Conservation (phyloP, 92 coral and sea anemone genomes). For the Phenganax subtilis region DNA sequence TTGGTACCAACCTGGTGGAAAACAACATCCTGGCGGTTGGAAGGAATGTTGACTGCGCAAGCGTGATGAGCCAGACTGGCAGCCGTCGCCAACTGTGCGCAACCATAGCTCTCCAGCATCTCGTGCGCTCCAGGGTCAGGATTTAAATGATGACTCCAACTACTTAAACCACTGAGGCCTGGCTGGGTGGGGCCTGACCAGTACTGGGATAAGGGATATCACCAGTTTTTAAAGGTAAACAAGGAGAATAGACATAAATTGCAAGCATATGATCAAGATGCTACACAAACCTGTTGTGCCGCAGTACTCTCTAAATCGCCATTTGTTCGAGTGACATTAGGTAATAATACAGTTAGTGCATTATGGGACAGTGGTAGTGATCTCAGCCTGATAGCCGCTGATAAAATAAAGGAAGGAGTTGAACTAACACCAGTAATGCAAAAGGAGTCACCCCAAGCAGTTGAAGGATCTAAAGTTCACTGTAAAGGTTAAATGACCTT, state of each 20-base stretch:
- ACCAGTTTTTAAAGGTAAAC: not conserved
- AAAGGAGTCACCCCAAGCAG: conserved; percentile 3
- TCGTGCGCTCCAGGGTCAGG: conserved; percentile 22
- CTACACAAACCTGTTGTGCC: conserved; percentile 9
- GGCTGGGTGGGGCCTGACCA: conserved; percentile 35
- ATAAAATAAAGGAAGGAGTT: no score
- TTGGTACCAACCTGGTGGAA: conserved; percentile 5
- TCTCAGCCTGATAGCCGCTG: no score
- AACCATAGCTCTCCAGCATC: not conserved
- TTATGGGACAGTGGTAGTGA: no score
- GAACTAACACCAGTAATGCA: no score
- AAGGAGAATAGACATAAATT: conserved; percentile 22
- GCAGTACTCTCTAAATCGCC: conserved; percentile 4
- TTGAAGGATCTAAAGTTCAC: not conserved
- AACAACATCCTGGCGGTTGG: conserved; percentile 21
- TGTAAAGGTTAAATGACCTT: no score
- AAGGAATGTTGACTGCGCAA: conserved; percentile 24
- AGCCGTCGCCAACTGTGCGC: not conserved
- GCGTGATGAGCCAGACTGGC: conserved; percentile 11
- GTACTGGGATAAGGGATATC: not conserved
- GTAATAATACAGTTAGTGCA: no score
- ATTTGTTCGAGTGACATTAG: conserved; percentile 1
- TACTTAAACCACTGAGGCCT: conserved; percentile 8
- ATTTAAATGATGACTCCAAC: not conserved
- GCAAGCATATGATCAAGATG: conserved; percentile 24